Base-by-base conservation (phyloP, 2,888 invertebrate genomes). In the Phytoseiulus persimilis region DNA sequence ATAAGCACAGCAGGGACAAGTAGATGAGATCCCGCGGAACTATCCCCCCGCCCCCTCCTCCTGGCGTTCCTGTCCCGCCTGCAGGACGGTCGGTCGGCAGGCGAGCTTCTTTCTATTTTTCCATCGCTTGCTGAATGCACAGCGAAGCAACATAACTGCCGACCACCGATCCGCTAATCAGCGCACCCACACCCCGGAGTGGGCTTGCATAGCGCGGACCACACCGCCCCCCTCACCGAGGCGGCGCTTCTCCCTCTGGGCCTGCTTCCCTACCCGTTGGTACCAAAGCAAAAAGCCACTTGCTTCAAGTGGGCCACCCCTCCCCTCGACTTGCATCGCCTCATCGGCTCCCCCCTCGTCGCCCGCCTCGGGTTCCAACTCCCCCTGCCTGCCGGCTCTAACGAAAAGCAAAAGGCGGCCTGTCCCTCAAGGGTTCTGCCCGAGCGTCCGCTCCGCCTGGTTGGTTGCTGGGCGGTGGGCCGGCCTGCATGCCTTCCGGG, bases 101-200 rank as follows among this genome's bases (percentile, higher is more conserved):
- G 18, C 65, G 28, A 65, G 65, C 65, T 65, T 23, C 18, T 65
- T 65, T 65, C 65, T 65, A 6, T 65, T 65, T 65, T 65, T 28
- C 65, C 18, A 14, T 65, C 65, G 65, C 65, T 65, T 28, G 65
- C 28, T 65, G 65, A 65, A 65, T 65, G 65, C 65, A 65, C 65
- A 65, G 65, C 65, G 65, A 65, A 65, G 65, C 65, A 65, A 28
- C 65, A 65, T 65, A 65, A 65, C 65, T 65, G 65, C 65, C 65
- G 65, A 65, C 65, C 65, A 65, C 65, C 65, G 65, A 65, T 65
- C 65, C 65, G 65, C 65, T 65, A 65, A 65, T 65, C 65, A 65
- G 65, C 65, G 65, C 65, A 65, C 65, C 65, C 65, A 23, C 65
- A 65, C 65, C 14, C 11, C 65, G 65, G 18, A 65, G 65, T 65